These are phyloP conservation scores for Zenarchopterus dispar DNA, from an alignment of 2,797 vertebrate species.

Conservation along the genomic window DNA sequence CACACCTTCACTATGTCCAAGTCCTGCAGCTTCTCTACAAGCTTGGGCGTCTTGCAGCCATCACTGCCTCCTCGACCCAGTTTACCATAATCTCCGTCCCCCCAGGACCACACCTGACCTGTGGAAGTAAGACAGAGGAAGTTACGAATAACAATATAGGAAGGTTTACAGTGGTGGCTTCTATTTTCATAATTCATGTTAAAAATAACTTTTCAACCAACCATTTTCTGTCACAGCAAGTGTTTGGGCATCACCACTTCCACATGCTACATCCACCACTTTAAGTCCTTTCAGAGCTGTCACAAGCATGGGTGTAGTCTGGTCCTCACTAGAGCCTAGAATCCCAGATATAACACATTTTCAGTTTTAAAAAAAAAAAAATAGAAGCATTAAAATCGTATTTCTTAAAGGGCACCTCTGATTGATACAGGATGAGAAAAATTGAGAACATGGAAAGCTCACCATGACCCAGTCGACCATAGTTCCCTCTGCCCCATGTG, in stretches of 20 bases:
- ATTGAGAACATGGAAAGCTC: slow-evolving; percentile 21
- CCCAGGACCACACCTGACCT: slow-evolving; percentile 99
- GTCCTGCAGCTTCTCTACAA: slow-evolving; percentile 97
- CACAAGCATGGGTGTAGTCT: slow-evolving; percentile 94
- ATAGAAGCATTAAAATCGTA: no score
- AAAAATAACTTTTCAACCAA: slow-evolving; percentile 51
- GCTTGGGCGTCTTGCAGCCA: slow-evolving; percentile 95
- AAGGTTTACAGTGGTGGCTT: not conserved
- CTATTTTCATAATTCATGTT: no score
- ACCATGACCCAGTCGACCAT: slow-evolving; percentile 97
- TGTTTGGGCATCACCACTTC: slow-evolving; percentile 97
- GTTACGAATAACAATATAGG: not conserved
- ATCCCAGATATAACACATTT: not conserved
- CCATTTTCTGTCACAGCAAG: slow-evolving; percentile 97
- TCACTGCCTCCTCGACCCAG: slow-evolving; percentile 96
- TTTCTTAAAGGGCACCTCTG: no score
- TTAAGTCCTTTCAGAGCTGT: slow-evolving; percentile 94
- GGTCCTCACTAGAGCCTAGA: slow-evolving; percentile 96
- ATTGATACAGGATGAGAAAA: no score
- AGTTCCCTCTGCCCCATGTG: slow-evolving; percentile 97
- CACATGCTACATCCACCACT: slow-evolving; percentile 94
- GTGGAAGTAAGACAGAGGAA: slow-evolving; percentile 14
- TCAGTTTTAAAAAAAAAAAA: not conserved
- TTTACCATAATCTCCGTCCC: slow-evolving; percentile 98
- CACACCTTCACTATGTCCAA: slow-evolving; percentile 93